phyloP scores from a whole-genome alignment of 2,797 vertebrate genomes.

The Rousettus madagascariensis region DNA sequence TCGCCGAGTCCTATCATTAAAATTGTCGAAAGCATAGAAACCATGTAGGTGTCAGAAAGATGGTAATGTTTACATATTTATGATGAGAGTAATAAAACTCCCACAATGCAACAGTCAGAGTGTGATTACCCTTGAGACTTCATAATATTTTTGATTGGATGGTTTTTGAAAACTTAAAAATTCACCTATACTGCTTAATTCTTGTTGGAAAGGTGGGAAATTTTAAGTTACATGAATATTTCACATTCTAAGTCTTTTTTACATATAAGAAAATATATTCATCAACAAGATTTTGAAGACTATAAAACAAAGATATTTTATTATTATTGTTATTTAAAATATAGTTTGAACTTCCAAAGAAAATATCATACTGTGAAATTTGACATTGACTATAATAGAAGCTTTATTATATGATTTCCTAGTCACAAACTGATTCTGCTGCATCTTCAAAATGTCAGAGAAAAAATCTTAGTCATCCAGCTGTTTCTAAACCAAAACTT shows the following conservation, averaged over 20 bases:
- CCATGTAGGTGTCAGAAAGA: slow-evolving; percentile 59
- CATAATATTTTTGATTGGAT: not conserved
- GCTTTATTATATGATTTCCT: not conserved
- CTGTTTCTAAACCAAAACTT: not conserved
- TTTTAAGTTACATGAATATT: not conserved
- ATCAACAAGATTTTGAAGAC: not conserved
- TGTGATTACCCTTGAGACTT: not conserved
- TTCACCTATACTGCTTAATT: not conserved
- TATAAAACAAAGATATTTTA: not conserved
- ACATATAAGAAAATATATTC: not conserved
- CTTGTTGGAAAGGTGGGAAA: not conserved
- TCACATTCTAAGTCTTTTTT: not conserved
- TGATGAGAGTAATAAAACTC: slow-evolving; percentile 60
- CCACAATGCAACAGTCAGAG: slow-evolving; percentile 33
- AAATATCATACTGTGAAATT: not conserved
- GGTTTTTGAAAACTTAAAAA: not conserved
- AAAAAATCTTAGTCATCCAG: not conserved
- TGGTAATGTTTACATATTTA: slow-evolving; percentile 67
- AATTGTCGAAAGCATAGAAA: slow-evolving; percentile 53
- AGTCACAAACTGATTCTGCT: not conserved
- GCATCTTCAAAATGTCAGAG: not conserved
- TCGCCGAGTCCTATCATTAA: slow-evolving; percentile 65
- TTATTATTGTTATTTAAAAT: not conserved
- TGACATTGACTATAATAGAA: not conserved
- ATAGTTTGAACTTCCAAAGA: not conserved